These are phyloP conservation scores for Pecten maximus DNA, from an alignment of 2,888 invertebrate genomes.

Conservation along the genomic window DNA sequence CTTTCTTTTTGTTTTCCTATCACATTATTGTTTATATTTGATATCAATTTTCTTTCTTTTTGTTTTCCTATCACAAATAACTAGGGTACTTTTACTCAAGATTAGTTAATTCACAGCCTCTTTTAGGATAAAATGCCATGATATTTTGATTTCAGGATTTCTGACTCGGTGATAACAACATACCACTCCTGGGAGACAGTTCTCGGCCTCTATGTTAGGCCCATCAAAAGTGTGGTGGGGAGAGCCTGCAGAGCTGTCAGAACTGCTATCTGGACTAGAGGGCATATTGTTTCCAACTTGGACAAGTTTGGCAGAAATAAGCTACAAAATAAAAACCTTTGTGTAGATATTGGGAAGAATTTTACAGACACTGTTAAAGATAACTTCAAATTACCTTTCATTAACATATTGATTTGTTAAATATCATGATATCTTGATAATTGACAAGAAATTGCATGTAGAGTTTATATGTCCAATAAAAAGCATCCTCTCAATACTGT, in stretches of 20 bases:
- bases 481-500: too few relatives aligned
- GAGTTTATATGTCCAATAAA: too few relatives aligned
- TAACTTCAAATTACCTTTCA: background rate
- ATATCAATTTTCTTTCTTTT: too few relatives aligned
- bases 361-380: background rate
- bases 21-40: too few relatives aligned
- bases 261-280: slow-evolving; percentile 95
- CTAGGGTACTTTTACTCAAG: too few relatives aligned
- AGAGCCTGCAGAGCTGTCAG: slow-evolving; percentile 96
- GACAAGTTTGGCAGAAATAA: slow-evolving; percentile 90
- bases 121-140: too few relatives aligned
- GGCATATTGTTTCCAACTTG: slow-evolving; percentile 85
- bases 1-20: too few relatives aligned
- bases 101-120: too few relatives aligned
- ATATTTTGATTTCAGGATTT: background rate
- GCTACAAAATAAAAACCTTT: slow-evolving; percentile 82
- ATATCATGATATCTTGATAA: too few relatives aligned
- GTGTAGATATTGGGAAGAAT: background rate
- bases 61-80: too few relatives aligned
- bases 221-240: slow-evolving; percentile 92
- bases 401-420: too few relatives aligned
- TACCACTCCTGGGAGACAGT: slow-evolving; percentile 94
- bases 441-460: too few relatives aligned
- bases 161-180: slow-evolving; percentile 76
- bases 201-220: slow-evolving; percentile 92